phyloP scores from a whole-genome alignment of 2,888 invertebrate species.

The Dryobota labecula region DNA sequence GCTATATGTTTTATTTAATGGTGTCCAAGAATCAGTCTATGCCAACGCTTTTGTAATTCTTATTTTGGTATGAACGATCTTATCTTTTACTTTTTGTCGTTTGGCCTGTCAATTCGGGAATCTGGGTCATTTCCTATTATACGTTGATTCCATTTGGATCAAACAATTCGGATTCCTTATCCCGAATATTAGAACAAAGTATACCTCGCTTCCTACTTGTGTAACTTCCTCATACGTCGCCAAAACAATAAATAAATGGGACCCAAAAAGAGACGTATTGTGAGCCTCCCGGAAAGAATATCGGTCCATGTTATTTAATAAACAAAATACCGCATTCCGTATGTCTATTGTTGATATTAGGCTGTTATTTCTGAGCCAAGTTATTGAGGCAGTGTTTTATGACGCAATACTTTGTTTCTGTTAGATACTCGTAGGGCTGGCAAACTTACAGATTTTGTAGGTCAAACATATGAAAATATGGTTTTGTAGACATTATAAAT shows the following conservation, averaged over 20 bases:
- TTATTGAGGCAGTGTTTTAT: conserved; percentile 32
- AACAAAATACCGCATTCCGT: conserved; percentile 38
- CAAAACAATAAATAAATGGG: conserved; percentile 20
- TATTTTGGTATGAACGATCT: neutral
- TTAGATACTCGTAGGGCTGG: conserved; percentile 21
- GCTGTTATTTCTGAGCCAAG: conserved; percentile 31
- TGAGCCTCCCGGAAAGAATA: conserved; percentile 28
- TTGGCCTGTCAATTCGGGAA: conserved; percentile 13
- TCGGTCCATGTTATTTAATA: conserved; percentile 44
- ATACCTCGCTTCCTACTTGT: neutral
- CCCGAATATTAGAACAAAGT: conserved; percentile 2
- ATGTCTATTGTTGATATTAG: conserved; percentile 25
- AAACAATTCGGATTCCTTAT: neutral
- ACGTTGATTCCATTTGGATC: conserved; percentile 17
- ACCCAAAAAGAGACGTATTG: conserved; percentile 7
- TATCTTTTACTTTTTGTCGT: neutral
- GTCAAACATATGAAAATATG: too few relatives aligned
- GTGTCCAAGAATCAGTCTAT: too few relatives aligned
- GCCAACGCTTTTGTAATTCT: neutral
- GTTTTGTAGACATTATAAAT: neutral
- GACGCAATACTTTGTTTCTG: conserved; percentile 38
- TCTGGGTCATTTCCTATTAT: conserved; percentile 22
- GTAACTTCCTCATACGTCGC: neutral
- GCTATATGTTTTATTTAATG: neutral
- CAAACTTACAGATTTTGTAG: neutral